Evolutionary conservation across 1,140 invertebrate species (phyloP), one percentile per base, ranked within the genome.

Genomic region (Calosoma granatense): DNA sequence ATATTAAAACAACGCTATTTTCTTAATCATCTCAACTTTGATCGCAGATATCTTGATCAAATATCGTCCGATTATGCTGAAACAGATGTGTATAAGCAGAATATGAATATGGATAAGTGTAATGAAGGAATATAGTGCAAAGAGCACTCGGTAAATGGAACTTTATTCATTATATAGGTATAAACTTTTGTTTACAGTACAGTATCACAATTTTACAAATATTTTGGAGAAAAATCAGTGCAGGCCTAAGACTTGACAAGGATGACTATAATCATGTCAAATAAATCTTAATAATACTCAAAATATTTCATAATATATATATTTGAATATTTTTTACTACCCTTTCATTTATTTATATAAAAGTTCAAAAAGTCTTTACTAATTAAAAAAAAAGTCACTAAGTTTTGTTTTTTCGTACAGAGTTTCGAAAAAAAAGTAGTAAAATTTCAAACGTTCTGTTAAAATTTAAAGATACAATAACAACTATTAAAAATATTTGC

Each of bases 191-290:
- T 47, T 47, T 47, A 47, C 41, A 17, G n/a, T 47, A 47, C 41
- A 11, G 41, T 47, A 47, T 47, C 41, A 47, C 41, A 47, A 47
- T 47, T 47, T 47, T 47, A 47, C 41, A 47, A 36, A 47, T 47
- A 47, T 47, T 47, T 47, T 17, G 17, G 15, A 47, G 41, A 47
- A 30, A 30, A 47, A 47, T 47, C 41, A 47, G 41, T 47, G 41
- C 41, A 17, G 9, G 6, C 17, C 15, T 17, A 11, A 11, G 9
- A 47, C 17, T 17, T 17, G 26, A 36, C 26, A 36, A n/a, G n/a
- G n/a, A n/a, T n/a, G n/a, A n/a, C n/a, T n/a, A n/a, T n/a, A n/a
- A n/a, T 36, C 26, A 36, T 36, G 26, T 36, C 26, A 36, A 36
- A 36, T 9, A n/a, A 36, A 9, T 9, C 26, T 36, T 36, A 36